phyloP scores from a whole-genome alignment of 2,113 vertebrate genomes.

The Speoplatyrhinus poulsoni region DNA sequence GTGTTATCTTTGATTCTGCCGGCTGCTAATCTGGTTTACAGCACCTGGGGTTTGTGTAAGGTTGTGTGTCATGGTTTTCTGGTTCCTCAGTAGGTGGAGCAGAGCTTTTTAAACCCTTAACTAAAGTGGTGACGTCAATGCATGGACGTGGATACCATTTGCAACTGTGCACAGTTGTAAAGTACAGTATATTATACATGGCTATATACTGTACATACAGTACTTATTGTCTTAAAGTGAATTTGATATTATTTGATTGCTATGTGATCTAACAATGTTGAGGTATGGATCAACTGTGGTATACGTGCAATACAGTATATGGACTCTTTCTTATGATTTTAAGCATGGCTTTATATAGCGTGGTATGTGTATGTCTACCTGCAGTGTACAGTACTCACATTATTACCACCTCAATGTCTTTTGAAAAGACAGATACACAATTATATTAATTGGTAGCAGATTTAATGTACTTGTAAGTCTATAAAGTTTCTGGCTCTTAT shows the following conservation, averaged over 20 bases:
- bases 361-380: conserved; percentile 8
- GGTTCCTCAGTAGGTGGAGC: conserved; percentile 44
- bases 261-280: conserved; percentile 2
- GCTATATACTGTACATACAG: neutral
- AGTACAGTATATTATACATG: too few relatives aligned
- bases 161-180: neutral
- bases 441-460: conserved; percentile 22
- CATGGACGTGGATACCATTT: neutral
- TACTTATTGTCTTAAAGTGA: neutral
- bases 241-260: neutral
- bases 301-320: conserved; percentile 12
- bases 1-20: conserved; percentile 65
- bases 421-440: conserved; percentile 12
- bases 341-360: conserved; percentile 12
- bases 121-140: conserved; percentile 37
- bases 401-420: conserved; percentile 29
- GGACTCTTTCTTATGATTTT: conserved; percentile 65
- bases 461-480: conserved; percentile 10
- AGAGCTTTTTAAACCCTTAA: conserved; percentile 36
- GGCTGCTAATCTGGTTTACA: conserved; percentile 63
- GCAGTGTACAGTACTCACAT: conserved; percentile 20
- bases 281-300: conserved; percentile 33
- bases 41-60: conserved; percentile 39
- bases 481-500: conserved; percentile 42
- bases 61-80: conserved; percentile 43